Conservation (phyloP, 2,113 vertebrate genomes). For the Perca flavescens region DNA sequence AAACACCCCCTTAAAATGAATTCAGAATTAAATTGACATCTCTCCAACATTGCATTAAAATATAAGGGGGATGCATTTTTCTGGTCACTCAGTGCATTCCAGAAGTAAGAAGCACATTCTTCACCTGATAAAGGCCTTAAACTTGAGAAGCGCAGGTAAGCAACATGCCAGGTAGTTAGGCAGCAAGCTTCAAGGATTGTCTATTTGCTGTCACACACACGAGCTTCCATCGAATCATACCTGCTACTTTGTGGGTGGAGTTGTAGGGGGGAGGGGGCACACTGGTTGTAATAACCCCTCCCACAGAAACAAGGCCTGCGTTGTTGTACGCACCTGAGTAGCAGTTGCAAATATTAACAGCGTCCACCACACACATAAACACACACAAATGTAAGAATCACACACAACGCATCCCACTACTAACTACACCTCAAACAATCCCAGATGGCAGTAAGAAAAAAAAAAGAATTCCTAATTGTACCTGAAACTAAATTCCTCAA, state of each 20-base stretch:
- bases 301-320: constrained; percentile 92
- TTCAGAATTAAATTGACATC: background rate
- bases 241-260: constrained; percentile 89
- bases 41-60: background rate
- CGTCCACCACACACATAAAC: constrained; percentile 44
- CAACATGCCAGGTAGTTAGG: constrained; percentile 77
- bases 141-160: constrained; percentile 66
- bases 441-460: background rate
- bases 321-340: constrained; percentile 97
- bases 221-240: constrained; percentile 81
- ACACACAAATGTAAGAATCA: constrained; percentile 17
- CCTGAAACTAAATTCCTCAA: background rate
- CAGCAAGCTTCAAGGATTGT: constrained; percentile 62
- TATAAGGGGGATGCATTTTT: constrained; percentile 34
- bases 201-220: constrained; percentile 41
- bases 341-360: constrained; percentile 77
- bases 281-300: constrained; percentile 92
- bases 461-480: constrained; percentile 20
- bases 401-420: constrained; percentile 4
- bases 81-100: constrained; percentile 73
- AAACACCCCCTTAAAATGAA: background rate
- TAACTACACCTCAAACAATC: constrained; percentile 24
- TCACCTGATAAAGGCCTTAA: constrained; percentile 37
- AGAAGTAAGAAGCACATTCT: constrained; percentile 44
- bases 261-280: constrained; percentile 91